Base-by-base conservation (phyloP, 2,113 vertebrate species). In the Dipodomys ordii region DNA sequence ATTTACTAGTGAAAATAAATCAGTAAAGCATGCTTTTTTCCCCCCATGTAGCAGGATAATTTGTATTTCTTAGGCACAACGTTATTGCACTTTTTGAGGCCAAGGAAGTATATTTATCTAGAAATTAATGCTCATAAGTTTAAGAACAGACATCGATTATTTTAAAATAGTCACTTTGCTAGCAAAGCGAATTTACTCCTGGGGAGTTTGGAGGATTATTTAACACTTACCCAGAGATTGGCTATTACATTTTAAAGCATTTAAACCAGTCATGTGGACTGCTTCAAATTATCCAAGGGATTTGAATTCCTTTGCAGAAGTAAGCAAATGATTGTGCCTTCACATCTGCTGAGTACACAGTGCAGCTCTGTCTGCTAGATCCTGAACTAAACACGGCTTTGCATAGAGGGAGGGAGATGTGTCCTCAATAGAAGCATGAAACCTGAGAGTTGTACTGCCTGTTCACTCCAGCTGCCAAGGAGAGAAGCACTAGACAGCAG, bases 291-390 rank as follows among this genome's bases (percentile, higher is more conserved):
- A 91, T 91, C 89, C 60, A 84, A 85, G 91, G 76, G 64, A 96
- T 95, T 96, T 94, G 92, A 94, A 94, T 94, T 94, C 84, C 60
- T 67, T 80, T 90, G 80, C 49, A 94, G 88, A 92, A 94, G 49
- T 81, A 92, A 96, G 73, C 78, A 91, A 97, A 95, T 82, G 64
- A 85, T 84, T 74, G 39, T 60, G 9, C 79, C n/a, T 72, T 91
- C 73, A 68, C 60, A 67, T 89, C 57, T 85, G 77, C 71, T 27
- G 18, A 62, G 22, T 67, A 77, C 81, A 62, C 78, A 83, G 72
- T 60, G 73, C 6, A 74, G 79, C 22, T 83, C 79, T 0, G 0
- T 71, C 73, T 89, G 64, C 49, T 53, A 62, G 73, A 87, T 69
- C 67, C 44, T 67, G 69, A 92, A 83, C 46, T 62, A 49, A 87